These are phyloP conservation scores for Typhlomys cinereus DNA, from an alignment of 2,113 vertebrate species.

Conservation along the genomic window DNA sequence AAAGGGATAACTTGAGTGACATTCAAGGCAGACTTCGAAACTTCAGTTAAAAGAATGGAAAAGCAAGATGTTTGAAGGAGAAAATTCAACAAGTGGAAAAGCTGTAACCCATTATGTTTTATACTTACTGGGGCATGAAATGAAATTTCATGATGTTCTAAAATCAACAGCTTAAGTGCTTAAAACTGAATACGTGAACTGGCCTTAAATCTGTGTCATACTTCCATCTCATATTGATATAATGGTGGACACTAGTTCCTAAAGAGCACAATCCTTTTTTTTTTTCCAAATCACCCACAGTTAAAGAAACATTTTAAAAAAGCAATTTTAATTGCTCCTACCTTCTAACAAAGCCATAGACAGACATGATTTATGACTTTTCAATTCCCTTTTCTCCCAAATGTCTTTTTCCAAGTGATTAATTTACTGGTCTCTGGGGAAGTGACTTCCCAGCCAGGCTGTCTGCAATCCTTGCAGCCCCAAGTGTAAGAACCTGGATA, in stretches of 20 bases:
- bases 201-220: conserved; percentile 23
- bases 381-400: conserved; percentile 45
- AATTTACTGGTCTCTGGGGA: conserved; percentile 53
- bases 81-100: conserved; percentile 71
- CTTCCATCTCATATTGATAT: conserved; percentile 59
- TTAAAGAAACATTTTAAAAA: conserved; percentile 54
- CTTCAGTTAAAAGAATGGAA: conserved; percentile 54
- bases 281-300: conserved; percentile 35
- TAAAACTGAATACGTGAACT: conserved; percentile 43
- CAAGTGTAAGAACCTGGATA: neutral
- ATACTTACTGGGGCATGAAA: conserved; percentile 65
- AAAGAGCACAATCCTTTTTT: neutral
- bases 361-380: conserved; percentile 65
- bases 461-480: neutral
- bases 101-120: conserved; percentile 44
- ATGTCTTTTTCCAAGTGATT: conserved; percentile 57
- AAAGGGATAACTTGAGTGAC: neutral
- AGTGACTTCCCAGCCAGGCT: neutral
- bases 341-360: conserved; percentile 30
- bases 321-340: neutral
- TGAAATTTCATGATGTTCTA: conserved; percentile 71
- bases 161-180: conserved; percentile 46
- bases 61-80: conserved; percentile 52
- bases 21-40: conserved; percentile 42
- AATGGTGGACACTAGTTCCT: conserved; percentile 36